Evolutionary conservation across 2,888 invertebrate genomes (phyloP).

Genomic region (Hirtodrosophila trivittata): DNA sequence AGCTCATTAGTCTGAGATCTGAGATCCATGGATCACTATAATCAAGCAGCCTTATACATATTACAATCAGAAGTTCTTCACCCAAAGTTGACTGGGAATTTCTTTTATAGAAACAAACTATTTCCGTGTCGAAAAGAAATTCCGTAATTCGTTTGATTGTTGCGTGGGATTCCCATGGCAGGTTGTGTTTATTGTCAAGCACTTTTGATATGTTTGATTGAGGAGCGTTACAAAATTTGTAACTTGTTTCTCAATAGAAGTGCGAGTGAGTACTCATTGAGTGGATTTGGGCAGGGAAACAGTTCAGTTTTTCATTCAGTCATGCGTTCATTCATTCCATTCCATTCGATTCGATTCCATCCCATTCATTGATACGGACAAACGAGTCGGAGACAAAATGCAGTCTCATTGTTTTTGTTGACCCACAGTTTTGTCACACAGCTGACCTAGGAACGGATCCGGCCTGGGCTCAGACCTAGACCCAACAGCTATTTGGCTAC

Average conservation of each 20-base stretch:
- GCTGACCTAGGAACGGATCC: constrained; percentile 46
- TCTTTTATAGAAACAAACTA: too few relatives aligned
- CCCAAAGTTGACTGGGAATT: too few relatives aligned
- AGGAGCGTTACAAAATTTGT: constrained; percentile 45
- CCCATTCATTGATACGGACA: constrained; percentile 41
- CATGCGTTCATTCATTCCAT: constrained; percentile 11
- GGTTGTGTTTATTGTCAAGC: constrained; percentile 7
- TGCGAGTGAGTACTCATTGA: too few relatives aligned
- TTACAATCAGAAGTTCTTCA: too few relatives aligned
- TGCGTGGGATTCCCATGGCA: constrained; percentile 34
- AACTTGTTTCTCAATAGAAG: constrained; percentile 18
- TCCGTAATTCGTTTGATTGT: too few relatives aligned
- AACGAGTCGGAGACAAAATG: constrained; percentile 38
- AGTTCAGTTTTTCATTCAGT: constrained; percentile 21
- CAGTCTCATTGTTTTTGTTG: constrained; percentile 67
- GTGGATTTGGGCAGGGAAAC: neutral
- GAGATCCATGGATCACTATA: too few relatives aligned
- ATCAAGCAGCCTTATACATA: too few relatives aligned
- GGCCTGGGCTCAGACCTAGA: constrained; percentile 13
- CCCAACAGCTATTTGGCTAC: constrained; percentile 31
- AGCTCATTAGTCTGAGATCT: too few relatives aligned
- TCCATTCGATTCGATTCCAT: neutral
- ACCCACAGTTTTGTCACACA: constrained; percentile 61
- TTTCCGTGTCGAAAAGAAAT: too few relatives aligned
- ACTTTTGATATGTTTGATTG: constrained; percentile 24